Conservation (phyloP, 2,888 invertebrate species). For the Pseudoips prasinana region DNA sequence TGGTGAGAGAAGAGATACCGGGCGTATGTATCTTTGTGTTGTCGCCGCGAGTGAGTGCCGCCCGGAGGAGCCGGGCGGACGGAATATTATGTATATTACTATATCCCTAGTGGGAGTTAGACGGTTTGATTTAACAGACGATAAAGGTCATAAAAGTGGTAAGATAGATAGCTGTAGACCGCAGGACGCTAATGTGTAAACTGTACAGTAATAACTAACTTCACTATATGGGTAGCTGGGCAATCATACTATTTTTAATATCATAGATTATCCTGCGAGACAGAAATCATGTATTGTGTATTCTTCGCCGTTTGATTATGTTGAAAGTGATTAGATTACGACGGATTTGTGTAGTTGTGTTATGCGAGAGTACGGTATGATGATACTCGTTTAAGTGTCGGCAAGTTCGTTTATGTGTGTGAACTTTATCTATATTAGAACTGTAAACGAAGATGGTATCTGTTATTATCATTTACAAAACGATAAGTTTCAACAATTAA, state of each 20-base stretch:
- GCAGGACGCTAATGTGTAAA: conserved; percentile 63
- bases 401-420: conserved; percentile 33
- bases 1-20: conserved; percentile 59
- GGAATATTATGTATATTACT: conserved; percentile 46
- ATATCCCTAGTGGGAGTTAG: conserved; percentile 47
- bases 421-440: conserved; percentile 33
- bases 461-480: conserved; percentile 44
- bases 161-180: conserved; percentile 64
- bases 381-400: conserved; percentile 27
- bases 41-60: conserved; percentile 30
- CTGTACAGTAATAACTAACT: conserved; percentile 79
- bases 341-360: conserved; percentile 50
- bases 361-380: conserved; percentile 23
- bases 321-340: conserved; percentile 43
- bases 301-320: conserved; percentile 58
- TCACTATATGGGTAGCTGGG: conserved; percentile 80
- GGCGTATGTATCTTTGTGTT: conserved; percentile 48
- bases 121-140: conserved; percentile 43
- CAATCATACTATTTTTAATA: conserved; percentile 77
- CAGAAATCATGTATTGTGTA: conserved; percentile 58
- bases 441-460: conserved; percentile 33
- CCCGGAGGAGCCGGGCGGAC: conserved; percentile 27
- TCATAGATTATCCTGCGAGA: conserved; percentile 60
- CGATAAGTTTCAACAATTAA: conserved; percentile 48
- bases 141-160: conserved; percentile 52